Percentiles rank a stretch among this genome's conserved stretches.
Conservation (phyloP, 1,140 invertebrate genomes). For the Cheumatopsyche charites region DNA sequence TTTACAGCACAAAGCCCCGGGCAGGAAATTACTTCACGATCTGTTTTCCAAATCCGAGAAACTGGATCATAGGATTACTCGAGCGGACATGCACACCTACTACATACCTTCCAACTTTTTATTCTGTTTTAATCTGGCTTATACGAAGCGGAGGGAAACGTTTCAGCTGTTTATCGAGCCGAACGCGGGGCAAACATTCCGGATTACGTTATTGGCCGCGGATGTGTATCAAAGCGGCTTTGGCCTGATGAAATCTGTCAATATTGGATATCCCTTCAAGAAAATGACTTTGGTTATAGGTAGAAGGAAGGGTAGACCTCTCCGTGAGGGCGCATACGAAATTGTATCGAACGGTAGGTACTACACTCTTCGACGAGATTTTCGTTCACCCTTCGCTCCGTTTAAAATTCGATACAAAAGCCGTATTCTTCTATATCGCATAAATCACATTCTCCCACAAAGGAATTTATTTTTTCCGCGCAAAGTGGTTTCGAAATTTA, state of each 20-base stretch:
- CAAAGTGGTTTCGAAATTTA: no score
- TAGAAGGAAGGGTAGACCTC: no score
- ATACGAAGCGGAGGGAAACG: background rate
- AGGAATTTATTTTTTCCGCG: no score
- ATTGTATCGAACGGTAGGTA: no score
- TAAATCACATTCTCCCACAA: no score
- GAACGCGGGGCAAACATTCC: slow-evolving; percentile 37
- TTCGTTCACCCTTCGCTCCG: background rate
- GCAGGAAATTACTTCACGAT: slow-evolving; percentile 47
- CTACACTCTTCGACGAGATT: background rate
- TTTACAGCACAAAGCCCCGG: slow-evolving; percentile 42
- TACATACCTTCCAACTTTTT: no score
- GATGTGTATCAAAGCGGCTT: slow-evolving; percentile 29
- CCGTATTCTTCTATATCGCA: background rate
- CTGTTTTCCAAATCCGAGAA: slow-evolving; percentile 44
- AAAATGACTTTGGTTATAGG: slow-evolving; percentile 25
- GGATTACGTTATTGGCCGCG: slow-evolving; percentile 40
- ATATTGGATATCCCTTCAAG: slow-evolving; percentile 39
- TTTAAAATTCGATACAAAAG: slow-evolving; percentile 13
- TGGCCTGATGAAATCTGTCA: slow-evolving; percentile 41
- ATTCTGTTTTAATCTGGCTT: background rate
- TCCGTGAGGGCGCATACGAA: no score
- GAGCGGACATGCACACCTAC: no score
- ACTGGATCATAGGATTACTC: slow-evolving; percentile 2
- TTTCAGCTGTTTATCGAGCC: background rate